phyloP scores from a whole-genome alignment of 2,113 vertebrate species.

The Pluvialis apricaria region DNA sequence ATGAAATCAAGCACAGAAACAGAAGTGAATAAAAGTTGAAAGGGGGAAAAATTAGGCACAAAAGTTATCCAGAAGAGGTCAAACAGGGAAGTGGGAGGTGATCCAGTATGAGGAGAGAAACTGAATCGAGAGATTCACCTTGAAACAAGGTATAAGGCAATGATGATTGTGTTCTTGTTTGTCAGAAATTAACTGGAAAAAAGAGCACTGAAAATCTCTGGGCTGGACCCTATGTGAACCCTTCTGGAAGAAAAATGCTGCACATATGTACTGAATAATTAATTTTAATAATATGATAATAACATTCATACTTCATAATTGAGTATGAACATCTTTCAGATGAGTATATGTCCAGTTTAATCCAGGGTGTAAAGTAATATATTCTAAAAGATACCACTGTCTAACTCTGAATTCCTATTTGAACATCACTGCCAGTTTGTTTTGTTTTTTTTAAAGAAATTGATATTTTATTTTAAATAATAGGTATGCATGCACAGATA shows the following conservation, averaged over 20 bases:
- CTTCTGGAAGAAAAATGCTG: neutral
- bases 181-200: neutral
- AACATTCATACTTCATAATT: neutral
- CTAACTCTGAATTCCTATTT: neutral
- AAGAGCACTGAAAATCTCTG: neutral
- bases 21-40: neutral
- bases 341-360: neutral
- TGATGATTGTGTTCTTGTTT: neutral
- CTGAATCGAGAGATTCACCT: neutral
- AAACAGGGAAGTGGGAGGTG: neutral
- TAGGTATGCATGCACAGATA: neutral
- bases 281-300: neutral
- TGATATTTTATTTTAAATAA: neutral
- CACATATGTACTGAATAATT: neutral
- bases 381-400: neutral
- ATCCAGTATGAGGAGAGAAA: neutral
- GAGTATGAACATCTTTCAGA: neutral
- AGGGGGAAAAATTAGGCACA: neutral
- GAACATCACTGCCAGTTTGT: neutral
- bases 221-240: neutral
- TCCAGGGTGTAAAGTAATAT: neutral
- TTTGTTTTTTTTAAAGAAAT: neutral
- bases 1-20: neutral
- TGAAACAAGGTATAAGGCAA: neutral
- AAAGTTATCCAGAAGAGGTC: neutral